phyloP scores from a whole-genome alignment of 1,140 invertebrate genomes.

The Asbolus verrucosus region DNA sequence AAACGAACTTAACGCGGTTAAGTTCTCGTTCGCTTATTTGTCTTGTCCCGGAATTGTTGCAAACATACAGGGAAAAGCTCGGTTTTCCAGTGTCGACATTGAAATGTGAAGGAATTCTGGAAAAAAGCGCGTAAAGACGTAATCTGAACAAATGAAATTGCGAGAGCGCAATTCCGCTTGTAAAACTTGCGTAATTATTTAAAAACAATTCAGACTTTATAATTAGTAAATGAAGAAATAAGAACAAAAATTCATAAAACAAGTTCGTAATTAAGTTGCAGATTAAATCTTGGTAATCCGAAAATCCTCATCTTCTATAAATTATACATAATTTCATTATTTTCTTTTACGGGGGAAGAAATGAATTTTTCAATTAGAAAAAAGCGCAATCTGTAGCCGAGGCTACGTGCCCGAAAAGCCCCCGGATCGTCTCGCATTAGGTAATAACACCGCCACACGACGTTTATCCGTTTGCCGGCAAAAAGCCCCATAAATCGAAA shows the following conservation, averaged over 20 bases:
- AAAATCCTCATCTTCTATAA: conserved; percentile 59
- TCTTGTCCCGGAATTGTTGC: conserved; percentile 12
- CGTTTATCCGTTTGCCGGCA: conserved; percentile 29
- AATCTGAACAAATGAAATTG: conserved; percentile 52
- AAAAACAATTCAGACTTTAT: conserved; percentile 60
- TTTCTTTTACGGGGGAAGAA: conserved; percentile 26
- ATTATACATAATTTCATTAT: conserved; percentile 54
- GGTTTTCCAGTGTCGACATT: too few relatives aligned
- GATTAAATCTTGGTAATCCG: conserved; percentile 59
- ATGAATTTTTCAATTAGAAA: conserved; percentile 1
- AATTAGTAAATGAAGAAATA: conserved; percentile 58
- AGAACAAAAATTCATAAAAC: conserved; percentile 58
- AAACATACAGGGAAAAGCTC: not conserved
- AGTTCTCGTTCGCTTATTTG: conserved; percentile 25
- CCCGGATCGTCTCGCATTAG: conserved; percentile 17
- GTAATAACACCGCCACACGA: conserved; percentile 20
- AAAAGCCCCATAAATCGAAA: conserved; percentile 54
- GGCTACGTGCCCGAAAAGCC: too few relatives aligned
- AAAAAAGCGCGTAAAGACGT: conserved; percentile 36
- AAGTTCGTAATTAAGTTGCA: conserved; percentile 58
- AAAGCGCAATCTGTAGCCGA: too few relatives aligned
- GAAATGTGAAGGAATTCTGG: too few relatives aligned
- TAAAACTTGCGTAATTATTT: conserved; percentile 57
- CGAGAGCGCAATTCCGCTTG: conserved; percentile 46
- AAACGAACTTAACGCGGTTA: conserved; percentile 22